Conservation (phyloP, 1,140 invertebrate genomes). For the Cherax destructor region DNA sequence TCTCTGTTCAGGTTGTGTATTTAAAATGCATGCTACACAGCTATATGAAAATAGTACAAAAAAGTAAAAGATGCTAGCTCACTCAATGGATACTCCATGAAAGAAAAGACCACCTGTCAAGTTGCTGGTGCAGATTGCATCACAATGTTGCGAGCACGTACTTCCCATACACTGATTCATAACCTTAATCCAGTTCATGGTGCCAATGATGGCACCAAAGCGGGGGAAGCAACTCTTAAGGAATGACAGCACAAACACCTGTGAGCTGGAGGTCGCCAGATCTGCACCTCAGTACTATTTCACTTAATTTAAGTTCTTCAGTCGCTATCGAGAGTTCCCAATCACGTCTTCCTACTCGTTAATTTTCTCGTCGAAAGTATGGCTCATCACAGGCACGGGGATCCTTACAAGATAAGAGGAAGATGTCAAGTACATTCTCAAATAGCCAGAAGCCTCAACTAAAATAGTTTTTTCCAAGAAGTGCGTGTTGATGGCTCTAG, state of each 20-base stretch:
- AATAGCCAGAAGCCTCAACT: background rate
- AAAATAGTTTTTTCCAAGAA: conserved; percentile 42
- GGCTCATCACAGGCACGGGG: background rate
- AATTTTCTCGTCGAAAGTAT: background rate
- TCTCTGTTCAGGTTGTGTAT: too few species aligned
- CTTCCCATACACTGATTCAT: too few species aligned
- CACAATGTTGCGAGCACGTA: too few species aligned
- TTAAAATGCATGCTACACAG: too few species aligned
- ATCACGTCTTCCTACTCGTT: background rate
- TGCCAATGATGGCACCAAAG: too few species aligned
- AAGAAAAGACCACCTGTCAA: too few species aligned
- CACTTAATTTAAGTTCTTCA: background rate
- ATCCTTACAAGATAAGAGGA: background rate
- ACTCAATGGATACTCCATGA: too few species aligned
- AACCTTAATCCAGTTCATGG: too few species aligned
- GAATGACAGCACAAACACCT: background rate
- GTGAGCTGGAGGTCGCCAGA: background rate
- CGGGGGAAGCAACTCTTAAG: too few species aligned
- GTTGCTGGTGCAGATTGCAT: too few species aligned
- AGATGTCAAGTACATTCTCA: conserved; percentile 1
- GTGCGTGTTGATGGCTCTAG: background rate
- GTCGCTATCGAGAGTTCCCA: background rate
- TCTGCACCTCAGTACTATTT: background rate
- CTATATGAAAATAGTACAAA: too few species aligned
- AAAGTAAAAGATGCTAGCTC: too few species aligned